Base-by-base conservation (phyloP, 2,797 vertebrate species). In the Crenichthys baileyi region DNA sequence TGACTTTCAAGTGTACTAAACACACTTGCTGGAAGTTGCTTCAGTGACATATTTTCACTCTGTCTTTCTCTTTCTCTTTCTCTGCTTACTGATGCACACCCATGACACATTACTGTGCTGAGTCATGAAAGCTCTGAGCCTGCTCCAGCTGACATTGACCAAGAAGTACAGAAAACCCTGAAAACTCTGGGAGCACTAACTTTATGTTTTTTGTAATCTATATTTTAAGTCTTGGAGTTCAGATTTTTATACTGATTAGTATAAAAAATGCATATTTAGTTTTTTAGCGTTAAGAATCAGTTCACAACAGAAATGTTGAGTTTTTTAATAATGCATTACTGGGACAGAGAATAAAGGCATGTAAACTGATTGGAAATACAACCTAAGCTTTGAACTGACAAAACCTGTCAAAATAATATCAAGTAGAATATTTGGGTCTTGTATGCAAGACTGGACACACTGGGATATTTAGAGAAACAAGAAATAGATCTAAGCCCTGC, bases 61-160 rank as follows among this genome's bases (percentile, higher is more conserved):
- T 41, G 8, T 67, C 5, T 15, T 5, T 1, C 11, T 15, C 56
- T 50, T 3, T 3, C 48, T 15, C 48, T 50, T 11, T 51, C 50
- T 3, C 15, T 51, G 13, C 50, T 51, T 51, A 2, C 65, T 44
- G 65, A 46, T 15, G 24, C 39, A 44, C 39, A 44, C 11, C 22
- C 65, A 68, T 68, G 65, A 68, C 65, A 44, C 39, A 44, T 68
- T 24, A 7, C 13, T 44, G 39, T 68, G 65, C 65, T 68, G 39
- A 68, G 65, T 68, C 67, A 68, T 68, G 65, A 68, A 46, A 68
- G 39, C 72, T 67, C 77, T 79, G 74, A 81, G 36, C 36, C 41
- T 68, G 67, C 24, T 68, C 13, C 22, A 15, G 67, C 67, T 68
- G 67, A 68, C 41, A 16, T 68, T 26, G 67, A 24, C 67, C 67